Conservation (phyloP, 2,888 invertebrate genomes). For the Metopia argyrocephala region DNA sequence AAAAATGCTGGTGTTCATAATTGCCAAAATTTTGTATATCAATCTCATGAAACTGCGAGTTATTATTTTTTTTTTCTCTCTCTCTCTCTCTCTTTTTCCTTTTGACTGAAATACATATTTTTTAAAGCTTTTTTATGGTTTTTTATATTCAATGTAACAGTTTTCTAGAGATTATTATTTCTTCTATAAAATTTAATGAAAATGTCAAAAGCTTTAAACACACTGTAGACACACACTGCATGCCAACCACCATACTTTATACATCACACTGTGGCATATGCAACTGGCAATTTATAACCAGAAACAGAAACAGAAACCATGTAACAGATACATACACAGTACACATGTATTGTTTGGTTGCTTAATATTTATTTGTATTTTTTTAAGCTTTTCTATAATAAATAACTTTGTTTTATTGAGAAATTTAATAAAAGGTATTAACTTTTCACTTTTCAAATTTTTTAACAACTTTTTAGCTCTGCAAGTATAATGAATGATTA, state of each 20-base stretch:
- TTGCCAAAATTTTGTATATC: background rate
- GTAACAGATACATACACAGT: background rate
- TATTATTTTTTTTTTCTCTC: background rate
- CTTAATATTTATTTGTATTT: background rate
- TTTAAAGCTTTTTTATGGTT: no score
- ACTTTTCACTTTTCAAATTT: no score
- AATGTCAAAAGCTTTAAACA: background rate
- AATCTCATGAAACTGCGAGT: background rate
- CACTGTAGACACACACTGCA: background rate
- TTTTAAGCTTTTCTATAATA: background rate
- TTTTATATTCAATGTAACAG: background rate
- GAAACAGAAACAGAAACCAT: background rate
- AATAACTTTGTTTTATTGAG: background rate
- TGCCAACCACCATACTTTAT: no score
- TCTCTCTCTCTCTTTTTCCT: no score
- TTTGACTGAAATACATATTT: no score
- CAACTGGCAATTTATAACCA: no score
- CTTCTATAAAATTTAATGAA: conserved; percentile 4
- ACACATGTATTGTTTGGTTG: background rate
- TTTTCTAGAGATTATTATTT: background rate
- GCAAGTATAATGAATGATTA: background rate
- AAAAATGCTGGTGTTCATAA: background rate
- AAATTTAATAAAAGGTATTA: no score
- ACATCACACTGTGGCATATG: no score
- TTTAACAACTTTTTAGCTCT: background rate